Conservation (phyloP, 1,140 invertebrate species). For the Choristoneura fumiferana region DNA sequence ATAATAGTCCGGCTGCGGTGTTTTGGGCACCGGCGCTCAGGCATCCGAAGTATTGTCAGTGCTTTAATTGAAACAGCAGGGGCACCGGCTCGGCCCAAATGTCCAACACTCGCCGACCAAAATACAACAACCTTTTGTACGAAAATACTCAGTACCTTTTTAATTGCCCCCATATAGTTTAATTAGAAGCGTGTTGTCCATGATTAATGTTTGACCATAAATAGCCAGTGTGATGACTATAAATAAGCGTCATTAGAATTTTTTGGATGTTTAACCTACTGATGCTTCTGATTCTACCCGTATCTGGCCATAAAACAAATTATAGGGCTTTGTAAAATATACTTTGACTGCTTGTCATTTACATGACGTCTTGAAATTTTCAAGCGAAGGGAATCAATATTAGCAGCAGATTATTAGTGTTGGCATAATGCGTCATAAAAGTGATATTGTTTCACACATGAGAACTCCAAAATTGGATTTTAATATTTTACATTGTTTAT, state of each 20-base stretch:
- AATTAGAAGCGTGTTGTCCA: constrained; percentile 58
- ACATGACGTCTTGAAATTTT: no score
- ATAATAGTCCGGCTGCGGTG: constrained; percentile 35
- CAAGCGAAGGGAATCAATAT: no score
- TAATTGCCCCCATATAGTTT: constrained; percentile 71
- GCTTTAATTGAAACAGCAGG: constrained; percentile 76
- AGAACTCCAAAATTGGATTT: no score
- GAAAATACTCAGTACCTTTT: constrained; percentile 59
- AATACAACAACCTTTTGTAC: constrained; percentile 67
- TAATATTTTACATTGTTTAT: no score
- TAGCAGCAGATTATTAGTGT: no score
- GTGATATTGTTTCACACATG: no score
- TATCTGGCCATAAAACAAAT: not conserved
- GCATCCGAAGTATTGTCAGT: constrained; percentile 70
- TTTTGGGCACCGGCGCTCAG: constrained; percentile 54
- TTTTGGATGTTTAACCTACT: not conserved
- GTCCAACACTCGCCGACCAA: constrained; percentile 35
- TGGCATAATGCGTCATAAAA: no score
- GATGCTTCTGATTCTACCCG: constrained; percentile 4
- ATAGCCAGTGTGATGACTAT: constrained; percentile 47
- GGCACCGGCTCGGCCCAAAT: constrained; percentile 35
- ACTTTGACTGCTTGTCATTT: no score
- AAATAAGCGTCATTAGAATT: constrained; percentile 24
- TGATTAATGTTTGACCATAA: constrained; percentile 66
- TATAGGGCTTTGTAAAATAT: not conserved